phyloP scores from a whole-genome alignment of 2,113 vertebrate genomes.

The Cheilinus undulatus region DNA sequence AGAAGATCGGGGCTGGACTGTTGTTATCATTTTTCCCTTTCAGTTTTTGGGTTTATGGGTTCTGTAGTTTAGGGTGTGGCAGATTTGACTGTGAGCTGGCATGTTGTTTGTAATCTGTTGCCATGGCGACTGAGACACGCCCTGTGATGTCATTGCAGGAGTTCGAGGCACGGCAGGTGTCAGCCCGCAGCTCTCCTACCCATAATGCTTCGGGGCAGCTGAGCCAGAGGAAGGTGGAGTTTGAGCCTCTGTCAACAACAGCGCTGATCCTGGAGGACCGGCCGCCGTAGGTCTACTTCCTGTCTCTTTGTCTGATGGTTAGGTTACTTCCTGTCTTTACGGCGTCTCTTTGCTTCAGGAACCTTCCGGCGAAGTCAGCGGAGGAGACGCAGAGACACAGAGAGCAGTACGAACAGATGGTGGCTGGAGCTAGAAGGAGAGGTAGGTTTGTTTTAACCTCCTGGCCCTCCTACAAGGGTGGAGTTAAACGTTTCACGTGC shows the following conservation, averaged over 20 bases:
- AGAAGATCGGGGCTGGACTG: too few species aligned
- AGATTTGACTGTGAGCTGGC: too few species aligned
- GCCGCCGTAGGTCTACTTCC: neutral
- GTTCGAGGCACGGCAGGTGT: constrained; percentile 3
- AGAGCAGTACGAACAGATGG: constrained; percentile 25
- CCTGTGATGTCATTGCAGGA: constrained; percentile 15
- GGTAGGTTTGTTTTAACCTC: neutral
- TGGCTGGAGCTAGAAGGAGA: constrained; percentile 8
- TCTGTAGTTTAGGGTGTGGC: too few species aligned
- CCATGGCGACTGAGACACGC: neutral
- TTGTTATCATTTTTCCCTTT: too few species aligned
- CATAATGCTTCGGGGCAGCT: constrained; percentile 9
- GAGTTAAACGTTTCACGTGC: too few species aligned
- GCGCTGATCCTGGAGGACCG: constrained; percentile 26
- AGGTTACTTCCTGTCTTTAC: neutral
- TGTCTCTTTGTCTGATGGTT: neutral
- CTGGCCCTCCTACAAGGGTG: neutral
- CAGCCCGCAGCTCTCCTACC: neutral
- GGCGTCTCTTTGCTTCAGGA: neutral
- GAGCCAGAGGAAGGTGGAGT: neutral
- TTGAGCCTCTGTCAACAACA: constrained; percentile 8
- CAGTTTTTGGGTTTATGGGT: neutral
- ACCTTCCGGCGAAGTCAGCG: constrained; percentile 1
- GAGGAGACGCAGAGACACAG: constrained; percentile 16
- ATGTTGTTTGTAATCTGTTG: neutral